Evolutionary conservation across 2,888 invertebrate genomes (phyloP).

Genomic region (Lasius fuliginosus): DNA sequence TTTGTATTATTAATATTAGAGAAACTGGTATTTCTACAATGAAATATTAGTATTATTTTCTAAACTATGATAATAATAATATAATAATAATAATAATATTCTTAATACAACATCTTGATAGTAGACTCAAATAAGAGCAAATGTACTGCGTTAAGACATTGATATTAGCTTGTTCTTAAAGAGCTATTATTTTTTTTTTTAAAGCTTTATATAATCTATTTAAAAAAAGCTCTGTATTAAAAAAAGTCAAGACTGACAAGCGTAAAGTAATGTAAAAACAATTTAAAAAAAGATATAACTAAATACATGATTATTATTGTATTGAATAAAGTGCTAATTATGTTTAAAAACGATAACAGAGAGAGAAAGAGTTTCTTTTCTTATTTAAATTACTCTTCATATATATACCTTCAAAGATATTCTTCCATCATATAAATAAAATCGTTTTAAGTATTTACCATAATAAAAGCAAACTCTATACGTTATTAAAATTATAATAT

Average conservation of each 20-base stretch:
- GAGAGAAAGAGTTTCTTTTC: too few species aligned
- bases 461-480: too few species aligned
- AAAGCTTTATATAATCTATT: neutral
- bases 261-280: neutral
- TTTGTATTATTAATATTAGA: constrained; percentile 1
- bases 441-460: too few species aligned
- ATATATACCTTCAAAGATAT: too few species aligned
- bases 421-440: too few species aligned
- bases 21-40: neutral
- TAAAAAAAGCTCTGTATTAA: neutral
- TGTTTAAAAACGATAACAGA: neutral
- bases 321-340: neutral
- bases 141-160: neutral
- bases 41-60: neutral
- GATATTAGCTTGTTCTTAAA: neutral
- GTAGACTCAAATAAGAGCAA: neutral
- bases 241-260: neutral
- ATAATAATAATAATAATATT: neutral
- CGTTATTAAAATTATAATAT: too few species aligned
- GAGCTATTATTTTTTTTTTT: neutral
- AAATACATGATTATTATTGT: neutral
- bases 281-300: neutral
- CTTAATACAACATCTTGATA: neutral
- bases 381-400: too few species aligned
- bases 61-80: neutral